Conservation (phyloP, 2,113 vertebrate species). For the Megaleporinus macrocephalus region DNA sequence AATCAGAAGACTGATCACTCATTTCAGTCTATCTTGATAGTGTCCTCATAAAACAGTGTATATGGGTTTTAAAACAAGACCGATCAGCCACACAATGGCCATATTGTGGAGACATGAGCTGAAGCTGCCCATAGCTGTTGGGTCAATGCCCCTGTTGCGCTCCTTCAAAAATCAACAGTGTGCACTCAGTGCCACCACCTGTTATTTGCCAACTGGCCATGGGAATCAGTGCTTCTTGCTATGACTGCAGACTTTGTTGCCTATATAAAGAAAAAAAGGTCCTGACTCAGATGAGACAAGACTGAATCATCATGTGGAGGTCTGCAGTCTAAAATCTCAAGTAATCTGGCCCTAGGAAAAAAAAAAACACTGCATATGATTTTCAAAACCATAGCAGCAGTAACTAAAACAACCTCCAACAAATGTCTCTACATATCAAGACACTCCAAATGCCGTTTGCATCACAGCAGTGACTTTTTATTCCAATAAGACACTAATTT, state of each 20-base stretch:
- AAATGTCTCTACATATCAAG: neutral
- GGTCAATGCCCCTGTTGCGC: slow-evolving; percentile 64
- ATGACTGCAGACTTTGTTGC: slow-evolving; percentile 36
- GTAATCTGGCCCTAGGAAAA: slow-evolving; percentile 24
- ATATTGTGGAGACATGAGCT: slow-evolving; percentile 50
- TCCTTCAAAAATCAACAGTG: slow-evolving; percentile 67
- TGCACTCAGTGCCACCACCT: slow-evolving; percentile 70
- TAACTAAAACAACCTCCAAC: neutral
- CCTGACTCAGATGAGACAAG: slow-evolving; percentile 46
- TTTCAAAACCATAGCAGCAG: neutral
- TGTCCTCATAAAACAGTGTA: neutral
- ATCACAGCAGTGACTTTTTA: neutral
- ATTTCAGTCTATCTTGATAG: no score
- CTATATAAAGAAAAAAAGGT: neutral
- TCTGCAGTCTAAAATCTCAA: neutral
- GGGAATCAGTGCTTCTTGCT: slow-evolving; percentile 64
- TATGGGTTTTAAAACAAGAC: slow-evolving; percentile 2
- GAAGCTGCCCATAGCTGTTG: slow-evolving; percentile 55
- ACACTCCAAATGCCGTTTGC: neutral
- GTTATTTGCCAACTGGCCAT: slow-evolving; percentile 75
- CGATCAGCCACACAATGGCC: slow-evolving; percentile 11
- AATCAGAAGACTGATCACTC: no score
- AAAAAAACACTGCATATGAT: neutral
- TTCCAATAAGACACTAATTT: neutral
- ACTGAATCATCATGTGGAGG: neutral